Evolutionary conservation across 2,113 vertebrate genomes (phyloP).

Genomic region (Xenopus laevis): DNA sequence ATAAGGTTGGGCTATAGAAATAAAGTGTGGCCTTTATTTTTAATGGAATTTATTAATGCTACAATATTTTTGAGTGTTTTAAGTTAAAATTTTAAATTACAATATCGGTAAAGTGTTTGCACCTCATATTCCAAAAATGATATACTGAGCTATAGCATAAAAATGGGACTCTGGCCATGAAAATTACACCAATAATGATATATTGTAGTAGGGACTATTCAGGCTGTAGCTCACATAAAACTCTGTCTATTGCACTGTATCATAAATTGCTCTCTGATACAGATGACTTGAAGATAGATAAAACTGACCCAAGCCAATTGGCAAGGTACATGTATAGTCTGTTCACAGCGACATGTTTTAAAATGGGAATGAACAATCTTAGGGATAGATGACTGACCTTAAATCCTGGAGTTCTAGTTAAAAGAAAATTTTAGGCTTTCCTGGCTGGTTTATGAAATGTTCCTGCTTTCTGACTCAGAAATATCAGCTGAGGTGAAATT

Average conservation of each 20-base stretch:
- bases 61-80: too few relatives aligned
- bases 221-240: not conserved
- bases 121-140: slow-evolving; percentile 6
- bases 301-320: not conserved
- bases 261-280: not conserved
- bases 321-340: not conserved
- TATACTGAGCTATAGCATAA: not conserved
- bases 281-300: not conserved
- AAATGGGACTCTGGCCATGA: not conserved
- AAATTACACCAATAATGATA: not conserved
- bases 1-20: too few relatives aligned
- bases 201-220: not conserved
- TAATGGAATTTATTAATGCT: not conserved
- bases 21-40: not conserved
- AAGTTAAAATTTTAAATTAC: not conserved
- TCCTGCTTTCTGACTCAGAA: not conserved
- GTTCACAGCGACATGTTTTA: not conserved
- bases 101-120: slow-evolving; percentile 4
- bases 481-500: not conserved
- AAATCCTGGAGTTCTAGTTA: not conserved
- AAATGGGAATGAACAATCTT: not conserved
- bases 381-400: not conserved
- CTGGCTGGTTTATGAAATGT: not conserved
- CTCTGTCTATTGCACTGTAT: not conserved
- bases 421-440: not conserved